These are phyloP conservation scores for Rutilus rutilus DNA, from an alignment of 2,113 vertebrate species.

Conservation along the genomic window DNA sequence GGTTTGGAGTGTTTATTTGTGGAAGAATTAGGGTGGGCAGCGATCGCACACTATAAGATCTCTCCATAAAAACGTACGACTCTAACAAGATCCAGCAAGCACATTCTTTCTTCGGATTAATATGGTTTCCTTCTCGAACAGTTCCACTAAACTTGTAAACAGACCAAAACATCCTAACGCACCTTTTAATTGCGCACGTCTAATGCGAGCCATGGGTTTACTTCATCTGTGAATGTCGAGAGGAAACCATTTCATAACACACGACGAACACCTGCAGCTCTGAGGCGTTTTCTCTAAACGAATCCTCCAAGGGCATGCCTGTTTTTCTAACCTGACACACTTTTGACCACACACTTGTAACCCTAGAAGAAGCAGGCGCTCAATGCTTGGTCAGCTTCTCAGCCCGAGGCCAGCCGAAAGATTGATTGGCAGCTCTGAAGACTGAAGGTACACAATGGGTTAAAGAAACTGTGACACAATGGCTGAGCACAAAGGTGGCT, in stretches of 20 bases:
- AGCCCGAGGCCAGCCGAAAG: conserved; percentile 9
- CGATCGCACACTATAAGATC: conserved; percentile 42
- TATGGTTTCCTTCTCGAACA: background rate
- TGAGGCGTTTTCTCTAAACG: conserved; percentile 32
- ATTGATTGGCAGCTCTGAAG: background rate
- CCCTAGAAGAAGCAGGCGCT: background rate
- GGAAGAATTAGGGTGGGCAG: conserved; percentile 38
- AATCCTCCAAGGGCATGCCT: conserved; percentile 15
- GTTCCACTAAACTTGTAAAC: conserved; percentile 7
- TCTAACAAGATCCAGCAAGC: conserved; percentile 37
- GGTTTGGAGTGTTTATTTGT: conserved; percentile 57
- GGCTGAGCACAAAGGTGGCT: background rate
- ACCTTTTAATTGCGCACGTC: conserved; percentile 19
- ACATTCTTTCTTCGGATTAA: conserved; percentile 48
- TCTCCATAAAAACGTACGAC: conserved; percentile 29
- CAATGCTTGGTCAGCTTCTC: conserved; percentile 38
- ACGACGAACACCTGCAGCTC: conserved; percentile 31
- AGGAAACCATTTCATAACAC: background rate
- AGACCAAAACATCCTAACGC: conserved; percentile 19
- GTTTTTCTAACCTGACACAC: conserved; percentile 41
- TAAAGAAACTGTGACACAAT: background rate
- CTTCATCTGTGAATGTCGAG: background rate
- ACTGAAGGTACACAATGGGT: background rate
- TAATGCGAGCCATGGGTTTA: background rate
- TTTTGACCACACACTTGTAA: background rate